Conservation (phyloP, 2,797 vertebrate genomes). For the Lacerta agilis region DNA sequence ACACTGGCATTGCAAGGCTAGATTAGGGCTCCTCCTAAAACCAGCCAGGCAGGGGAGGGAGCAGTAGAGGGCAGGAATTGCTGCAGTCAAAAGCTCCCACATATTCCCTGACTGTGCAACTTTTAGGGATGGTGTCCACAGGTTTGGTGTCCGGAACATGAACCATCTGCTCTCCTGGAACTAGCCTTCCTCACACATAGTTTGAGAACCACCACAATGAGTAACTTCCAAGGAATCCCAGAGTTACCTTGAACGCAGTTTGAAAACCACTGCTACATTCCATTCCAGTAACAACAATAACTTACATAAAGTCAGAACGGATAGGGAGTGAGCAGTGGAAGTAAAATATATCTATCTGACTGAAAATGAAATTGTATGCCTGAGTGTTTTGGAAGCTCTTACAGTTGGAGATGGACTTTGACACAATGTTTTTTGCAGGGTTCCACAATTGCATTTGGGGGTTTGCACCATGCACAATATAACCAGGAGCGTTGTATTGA, state of each 20-base stretch:
- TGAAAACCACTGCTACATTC: too few relatives aligned
- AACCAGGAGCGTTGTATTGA: too few relatives aligned
- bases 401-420: neutral
- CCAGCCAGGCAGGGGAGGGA: neutral
- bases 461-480: neutral
- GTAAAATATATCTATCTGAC: neutral
- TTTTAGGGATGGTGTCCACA: neutral
- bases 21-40: neutral
- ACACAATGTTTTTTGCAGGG: neutral
- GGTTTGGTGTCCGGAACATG: neutral
- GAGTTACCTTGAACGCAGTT: too few relatives aligned
- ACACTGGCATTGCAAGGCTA: neutral
- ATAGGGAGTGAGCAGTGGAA: too few relatives aligned
- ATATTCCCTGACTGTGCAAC: neutral
- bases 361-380: neutral
- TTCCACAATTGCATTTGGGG: neutral
- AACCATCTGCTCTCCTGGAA: too few relatives aligned
- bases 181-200: neutral
- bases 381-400: neutral
- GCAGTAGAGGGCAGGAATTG: too few relatives aligned
- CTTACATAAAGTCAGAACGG: neutral
- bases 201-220: neutral
- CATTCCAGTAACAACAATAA: too few relatives aligned
- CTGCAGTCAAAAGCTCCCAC: neutral
- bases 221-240: neutral